phyloP scores from a whole-genome alignment of 2,888 invertebrate species.

The Steromphala cineraria region DNA sequence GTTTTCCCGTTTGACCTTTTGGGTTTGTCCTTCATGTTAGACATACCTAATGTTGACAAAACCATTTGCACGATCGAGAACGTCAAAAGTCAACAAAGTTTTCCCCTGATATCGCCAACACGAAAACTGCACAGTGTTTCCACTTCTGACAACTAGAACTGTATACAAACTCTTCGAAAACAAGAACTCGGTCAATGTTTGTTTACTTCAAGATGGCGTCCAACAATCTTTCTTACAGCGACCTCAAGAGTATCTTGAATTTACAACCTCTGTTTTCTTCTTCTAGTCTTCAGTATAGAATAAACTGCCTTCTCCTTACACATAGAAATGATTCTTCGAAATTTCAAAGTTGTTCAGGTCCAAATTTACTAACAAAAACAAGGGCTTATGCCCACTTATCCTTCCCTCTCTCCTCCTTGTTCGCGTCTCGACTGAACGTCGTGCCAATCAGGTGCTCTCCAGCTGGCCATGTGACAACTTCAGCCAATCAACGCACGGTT shows the following conservation, averaged over 20 bases:
- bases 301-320: not conserved
- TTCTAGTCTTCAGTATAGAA: too few species aligned
- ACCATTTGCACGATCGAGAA: conserved; percentile 22
- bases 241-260: not conserved
- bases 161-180: not conserved
- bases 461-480: not conserved
- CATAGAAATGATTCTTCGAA: too few species aligned
- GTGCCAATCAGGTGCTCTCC: conserved; percentile 13
- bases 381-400: not conserved
- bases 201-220: conserved; percentile 20
- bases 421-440: conserved; percentile 10
- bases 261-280: not conserved
- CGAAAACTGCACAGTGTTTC: not conserved
- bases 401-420: conserved; percentile 10
- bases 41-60: conserved; percentile 23
- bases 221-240: not conserved
- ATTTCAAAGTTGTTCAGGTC: not conserved
- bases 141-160: not conserved
- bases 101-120: not conserved
- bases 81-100: not conserved
- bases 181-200: conserved; percentile 1
- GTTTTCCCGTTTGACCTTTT: conserved; percentile 16
- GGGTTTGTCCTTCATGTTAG: conserved; percentile 19
- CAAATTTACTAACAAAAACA: not conserved
- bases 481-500: not conserved